Evolutionary conservation across 2,797 vertebrate genomes (phyloP), one percentile per base, ranked within the genome.

Genomic region (Lagocephalus sceleratus): DNA sequence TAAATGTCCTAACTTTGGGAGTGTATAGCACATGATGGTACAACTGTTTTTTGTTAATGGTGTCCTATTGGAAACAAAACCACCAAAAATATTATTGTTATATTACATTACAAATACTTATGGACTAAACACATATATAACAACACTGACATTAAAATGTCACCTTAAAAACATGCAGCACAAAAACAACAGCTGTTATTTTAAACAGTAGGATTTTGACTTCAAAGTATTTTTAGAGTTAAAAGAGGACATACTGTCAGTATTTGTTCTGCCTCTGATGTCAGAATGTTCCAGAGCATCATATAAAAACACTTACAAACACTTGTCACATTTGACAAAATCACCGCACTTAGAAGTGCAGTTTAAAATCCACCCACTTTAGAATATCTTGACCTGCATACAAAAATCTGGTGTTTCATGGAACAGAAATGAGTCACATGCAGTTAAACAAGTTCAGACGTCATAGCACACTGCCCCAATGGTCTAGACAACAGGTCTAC

Each of bases 271-370:
- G 29, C 29, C 29, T 29, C 29, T 29, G 29, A 29, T 10, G 11
- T 60, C 20, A 67, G 45, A 40, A 57, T 23, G 58, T 68, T 56
- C 57, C 29, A 58, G 47, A 57, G 59, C 72, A 78, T 66, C 76
- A 62, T 17, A 76, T n/a, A 2, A 47, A 69, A 47, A 80, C 68
- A 48, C 71, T 75, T 71, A 45, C 44, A 54, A 61, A 68, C 64
- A 61, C 64, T 12, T 35, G 32, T 39, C 12, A 39, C 12, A 39
- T 12, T 7, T 39, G 11, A 39, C 38, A 39, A 14, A 12, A 39
- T 12, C 12, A 14, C 38, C 12, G 2, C n/a, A 17, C 15, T 41
- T 17, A 41, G 39, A 41, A 41, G n/a, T n/a, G 14, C 39, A 2
- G 16, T 41, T 41, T 16, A 5, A 17, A 16, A 41, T 41, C 39